Evolutionary conservation across 2,888 invertebrate genomes (phyloP).

Genomic region (Corythucha ciliata): DNA sequence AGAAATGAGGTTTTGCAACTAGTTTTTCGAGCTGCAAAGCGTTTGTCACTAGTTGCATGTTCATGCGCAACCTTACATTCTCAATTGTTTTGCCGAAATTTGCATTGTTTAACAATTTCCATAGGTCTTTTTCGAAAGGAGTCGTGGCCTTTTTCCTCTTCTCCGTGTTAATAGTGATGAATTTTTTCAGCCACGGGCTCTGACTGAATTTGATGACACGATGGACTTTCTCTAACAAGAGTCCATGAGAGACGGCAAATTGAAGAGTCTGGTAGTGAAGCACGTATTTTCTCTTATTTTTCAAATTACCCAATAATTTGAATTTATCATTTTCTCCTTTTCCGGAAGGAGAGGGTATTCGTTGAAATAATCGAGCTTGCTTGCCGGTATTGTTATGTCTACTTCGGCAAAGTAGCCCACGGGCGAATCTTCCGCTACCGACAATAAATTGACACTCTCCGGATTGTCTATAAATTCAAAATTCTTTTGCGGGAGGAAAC

Average conservation of each 20-base stretch:
- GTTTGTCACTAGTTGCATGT: slow-evolving; percentile 15
- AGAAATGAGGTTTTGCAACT: slow-evolving; percentile 19
- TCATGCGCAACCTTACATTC: slow-evolving; percentile 20
- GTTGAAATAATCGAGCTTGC: too few relatives aligned
- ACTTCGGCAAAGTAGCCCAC: too few relatives aligned
- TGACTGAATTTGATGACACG: slow-evolving; percentile 37
- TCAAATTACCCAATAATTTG: slow-evolving; percentile 24
- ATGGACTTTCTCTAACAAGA: slow-evolving; percentile 37
- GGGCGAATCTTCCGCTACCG: too few relatives aligned
- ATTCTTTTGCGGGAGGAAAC: too few relatives aligned
- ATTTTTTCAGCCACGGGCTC: slow-evolving; percentile 36
- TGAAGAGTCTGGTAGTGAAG: slow-evolving; percentile 2
- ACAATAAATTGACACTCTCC: too few relatives aligned
- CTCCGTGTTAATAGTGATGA: slow-evolving; percentile 33
- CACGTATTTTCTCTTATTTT: slow-evolving; percentile 13
- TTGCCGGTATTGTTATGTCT: too few relatives aligned
- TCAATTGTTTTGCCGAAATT: slow-evolving; percentile 41
- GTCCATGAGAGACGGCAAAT: slow-evolving; percentile 28
- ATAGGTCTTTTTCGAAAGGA: slow-evolving; percentile 41
- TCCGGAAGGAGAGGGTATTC: too few relatives aligned
- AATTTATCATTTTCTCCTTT: too few relatives aligned
- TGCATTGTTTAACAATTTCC: slow-evolving; percentile 41
- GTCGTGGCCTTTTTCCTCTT: slow-evolving; percentile 33
- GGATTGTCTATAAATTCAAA: too few relatives aligned
- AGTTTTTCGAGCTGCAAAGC: slow-evolving; percentile 8